These are phyloP conservation scores for Oreotrochilus melanogaster DNA, from an alignment of 2,113 vertebrate species.

Conservation along the genomic window DNA sequence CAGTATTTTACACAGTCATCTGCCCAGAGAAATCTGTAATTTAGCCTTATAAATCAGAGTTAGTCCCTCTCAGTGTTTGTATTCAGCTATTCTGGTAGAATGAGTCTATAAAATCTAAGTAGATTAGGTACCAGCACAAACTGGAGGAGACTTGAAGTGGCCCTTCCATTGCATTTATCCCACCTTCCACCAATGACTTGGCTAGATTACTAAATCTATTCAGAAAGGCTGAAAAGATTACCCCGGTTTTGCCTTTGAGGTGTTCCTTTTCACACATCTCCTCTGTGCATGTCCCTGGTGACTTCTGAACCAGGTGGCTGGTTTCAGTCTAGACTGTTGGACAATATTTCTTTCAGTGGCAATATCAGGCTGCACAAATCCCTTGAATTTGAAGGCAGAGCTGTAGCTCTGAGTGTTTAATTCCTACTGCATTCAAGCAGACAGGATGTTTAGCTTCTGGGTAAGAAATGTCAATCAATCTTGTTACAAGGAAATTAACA, in stretches of 20 bases:
- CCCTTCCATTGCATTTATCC: neutral
- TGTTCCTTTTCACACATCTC: neutral
- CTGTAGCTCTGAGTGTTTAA: neutral
- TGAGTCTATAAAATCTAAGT: neutral
- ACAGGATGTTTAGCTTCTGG: neutral
- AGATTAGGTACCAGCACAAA: neutral
- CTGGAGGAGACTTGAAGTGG: neutral
- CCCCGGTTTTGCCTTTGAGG: neutral
- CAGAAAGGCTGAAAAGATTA: neutral
- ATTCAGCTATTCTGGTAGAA: neutral
- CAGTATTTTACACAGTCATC: neutral
- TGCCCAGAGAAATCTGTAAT: neutral
- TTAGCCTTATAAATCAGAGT: neutral
- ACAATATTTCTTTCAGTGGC: neutral
- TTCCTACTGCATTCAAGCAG: neutral
- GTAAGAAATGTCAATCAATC: neutral
- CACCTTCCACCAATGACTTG: neutral
- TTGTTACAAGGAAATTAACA: neutral
- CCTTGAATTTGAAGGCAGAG: neutral
- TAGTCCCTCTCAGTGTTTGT: neutral
- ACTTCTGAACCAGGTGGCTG: fast-evolving
- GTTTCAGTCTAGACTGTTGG: neutral
- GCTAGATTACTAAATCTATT: neutral
- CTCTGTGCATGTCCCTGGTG: neutral
- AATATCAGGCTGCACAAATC: neutral